phyloP scores from a whole-genome alignment of 2,888 invertebrate species.

The Trichopoda pennipes region DNA sequence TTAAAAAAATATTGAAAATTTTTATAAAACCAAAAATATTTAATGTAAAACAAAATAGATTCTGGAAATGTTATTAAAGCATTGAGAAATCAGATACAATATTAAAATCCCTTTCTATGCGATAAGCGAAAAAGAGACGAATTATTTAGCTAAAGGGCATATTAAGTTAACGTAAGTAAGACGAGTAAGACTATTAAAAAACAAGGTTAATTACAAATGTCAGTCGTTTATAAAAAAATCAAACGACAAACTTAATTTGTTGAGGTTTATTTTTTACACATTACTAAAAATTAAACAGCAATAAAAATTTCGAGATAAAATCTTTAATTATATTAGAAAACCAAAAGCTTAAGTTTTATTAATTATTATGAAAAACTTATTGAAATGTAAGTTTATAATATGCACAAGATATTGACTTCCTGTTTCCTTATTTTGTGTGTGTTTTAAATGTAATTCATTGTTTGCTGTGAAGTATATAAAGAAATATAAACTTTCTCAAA shows the following conservation, averaged over 20 bases:
- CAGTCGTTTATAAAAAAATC: slow-evolving; percentile 42
- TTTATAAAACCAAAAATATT: neutral
- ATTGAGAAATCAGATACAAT: slow-evolving; percentile 58
- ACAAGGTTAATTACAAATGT: slow-evolving; percentile 65
- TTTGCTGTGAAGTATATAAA: slow-evolving; percentile 7
- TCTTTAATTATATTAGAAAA: neutral
- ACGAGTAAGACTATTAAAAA: slow-evolving; percentile 20
- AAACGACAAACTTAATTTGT: slow-evolving; percentile 43
- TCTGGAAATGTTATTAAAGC: slow-evolving; percentile 51
- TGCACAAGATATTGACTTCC: slow-evolving; percentile 48
- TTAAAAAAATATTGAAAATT: neutral
- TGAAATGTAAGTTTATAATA: slow-evolving; percentile 29
- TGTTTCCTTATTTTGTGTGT: slow-evolving; percentile 37
- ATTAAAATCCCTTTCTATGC: neutral
- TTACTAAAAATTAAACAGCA: neutral
- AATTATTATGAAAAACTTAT: neutral
- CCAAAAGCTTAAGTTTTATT: neutral
- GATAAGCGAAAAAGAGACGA: slow-evolving; percentile 35
- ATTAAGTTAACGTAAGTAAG: slow-evolving; percentile 8
- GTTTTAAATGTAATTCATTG: slow-evolving; percentile 23
- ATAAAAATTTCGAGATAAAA: neutral
- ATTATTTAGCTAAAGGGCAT: neutral
- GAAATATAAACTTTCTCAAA: slow-evolving; percentile 44
- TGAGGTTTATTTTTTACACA: slow-evolving; percentile 3
- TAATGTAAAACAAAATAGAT: slow-evolving; percentile 20